phyloP scores from a whole-genome alignment of 2,797 vertebrate genomes.

The Eulemur coronatus region DNA sequence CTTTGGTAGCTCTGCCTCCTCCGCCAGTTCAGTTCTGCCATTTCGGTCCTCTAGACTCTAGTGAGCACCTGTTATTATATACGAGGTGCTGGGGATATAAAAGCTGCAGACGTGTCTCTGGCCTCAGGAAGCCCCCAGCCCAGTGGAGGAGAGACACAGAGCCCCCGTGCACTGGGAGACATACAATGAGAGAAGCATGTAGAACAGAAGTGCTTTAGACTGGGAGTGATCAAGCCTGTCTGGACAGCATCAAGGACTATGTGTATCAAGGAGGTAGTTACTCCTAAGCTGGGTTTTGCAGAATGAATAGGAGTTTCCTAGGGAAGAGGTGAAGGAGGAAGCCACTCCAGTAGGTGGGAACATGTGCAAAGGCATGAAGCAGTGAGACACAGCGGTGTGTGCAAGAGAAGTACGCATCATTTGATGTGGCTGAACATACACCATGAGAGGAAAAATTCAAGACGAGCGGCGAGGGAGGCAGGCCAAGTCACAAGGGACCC shows the following conservation, averaged over 20 bases:
- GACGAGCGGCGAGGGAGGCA: background rate
- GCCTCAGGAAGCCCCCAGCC: background rate
- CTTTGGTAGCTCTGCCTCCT: background rate
- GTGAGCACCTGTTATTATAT: background rate
- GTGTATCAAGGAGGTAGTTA: background rate
- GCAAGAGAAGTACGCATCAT: background rate
- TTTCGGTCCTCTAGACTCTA: background rate
- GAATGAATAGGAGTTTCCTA: background rate
- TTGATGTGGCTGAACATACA: background rate
- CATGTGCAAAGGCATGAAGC: background rate
- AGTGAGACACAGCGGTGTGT: background rate
- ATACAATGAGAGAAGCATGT: fast-evolving
- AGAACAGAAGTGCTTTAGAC: background rate
- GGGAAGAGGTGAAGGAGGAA: background rate
- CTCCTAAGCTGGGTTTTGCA: background rate
- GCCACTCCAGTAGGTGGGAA: background rate
- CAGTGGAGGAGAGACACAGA: background rate
- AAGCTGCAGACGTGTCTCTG: background rate
- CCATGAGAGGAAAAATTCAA: no score
- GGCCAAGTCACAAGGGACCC: background rate
- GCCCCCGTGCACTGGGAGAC: background rate
- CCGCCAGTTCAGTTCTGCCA: background rate
- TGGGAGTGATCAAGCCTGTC: background rate
- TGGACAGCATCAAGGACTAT: background rate
- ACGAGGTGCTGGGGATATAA: background rate